A percentile compares a stretch with the other conserved stretches of the same genome.
phyloP scores from a whole-genome alignment of 1,140 invertebrate genomes.

The Neodiprion pinetum region DNA sequence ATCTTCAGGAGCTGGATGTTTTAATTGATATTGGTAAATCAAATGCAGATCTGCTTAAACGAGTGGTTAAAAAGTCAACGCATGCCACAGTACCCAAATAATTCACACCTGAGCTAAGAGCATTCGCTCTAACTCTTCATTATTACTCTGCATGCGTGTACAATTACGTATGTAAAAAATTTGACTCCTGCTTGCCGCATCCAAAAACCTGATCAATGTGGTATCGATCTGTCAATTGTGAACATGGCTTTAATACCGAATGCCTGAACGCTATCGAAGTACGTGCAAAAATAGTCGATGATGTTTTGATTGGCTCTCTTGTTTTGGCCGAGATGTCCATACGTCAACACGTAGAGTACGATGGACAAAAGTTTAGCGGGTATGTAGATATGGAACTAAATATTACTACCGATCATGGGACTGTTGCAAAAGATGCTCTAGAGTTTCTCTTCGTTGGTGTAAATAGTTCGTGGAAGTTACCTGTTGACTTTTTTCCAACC shows the following conservation, averaged over 20 bases:
- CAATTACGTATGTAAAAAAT: conserved; percentile 14
- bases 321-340: conserved; percentile 45
- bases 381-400: conserved; percentile 40
- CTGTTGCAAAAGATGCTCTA: conserved; percentile 37
- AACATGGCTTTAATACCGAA: conserved; percentile 42
- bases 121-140: conserved; percentile 39
- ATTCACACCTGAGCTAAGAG: conserved; percentile 27
- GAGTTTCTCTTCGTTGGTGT: conserved; percentile 40
- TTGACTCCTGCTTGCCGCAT: conserved; percentile 37
- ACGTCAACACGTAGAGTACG: conserved; percentile 34
- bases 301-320: conserved; percentile 34
- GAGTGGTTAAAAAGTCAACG: background rate
- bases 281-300: conserved; percentile 20
- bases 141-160: conserved; percentile 40
- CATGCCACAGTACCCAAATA: background rate
- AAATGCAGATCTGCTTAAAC: background rate
- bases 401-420: conserved; percentile 26
- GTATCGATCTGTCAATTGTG: conserved; percentile 37
- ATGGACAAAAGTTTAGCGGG: conserved; percentile 31
- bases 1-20: background rate
- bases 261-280: conserved; percentile 30
- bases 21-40: background rate
- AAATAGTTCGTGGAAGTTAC: conserved; percentile 42
- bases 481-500: conserved; percentile 42
- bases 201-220: conserved; percentile 37